Base-by-base conservation (phyloP, 2,113 vertebrate species). In the Rhinogobius similis region DNA sequence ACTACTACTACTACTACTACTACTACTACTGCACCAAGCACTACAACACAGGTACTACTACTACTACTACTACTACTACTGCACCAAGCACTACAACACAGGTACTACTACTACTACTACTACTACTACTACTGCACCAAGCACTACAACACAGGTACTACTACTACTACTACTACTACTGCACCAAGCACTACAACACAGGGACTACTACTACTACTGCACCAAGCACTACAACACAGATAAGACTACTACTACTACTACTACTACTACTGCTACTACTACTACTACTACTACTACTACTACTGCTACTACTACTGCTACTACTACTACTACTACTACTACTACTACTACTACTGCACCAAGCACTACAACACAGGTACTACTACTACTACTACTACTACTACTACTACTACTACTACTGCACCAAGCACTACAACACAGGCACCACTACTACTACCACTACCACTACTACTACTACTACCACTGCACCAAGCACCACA, bases 21-120 rank as follows among this genome's bases (percentile, higher is more conserved):
- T 36, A 36, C 32, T n/a, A n/a, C 18, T 48, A 48, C 46, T 99
- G 96, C 90, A 99, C 48, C 48, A 52, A 52, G 9, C n/a, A 52
- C 48, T 52, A 48, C 18, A 48, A 48, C 4, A 48, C 44, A 48
- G 18, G 44, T 53, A 24, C 10, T 55, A 23, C n/a, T 50, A 21
- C 48, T 24, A 27, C 11, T 26, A 24, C 21, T 56, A 27, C 20
- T 50, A 10, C 20, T n/a, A 9, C 50, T 53, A 53, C 50, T 99
- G 97, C 90, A 98, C 48, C 48, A 52, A 52, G n/a, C n/a, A 52
- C 48, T 52, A 48, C 44, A 48, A 48, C 44, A 48, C 44, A 48
- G 44, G 44, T 53, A 24, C 10, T 24, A 24, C 10, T 24, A 24
- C 20, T 53, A n/a, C 46, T n/a, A 48, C 5, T 48, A 3, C 32